phyloP scores from a whole-genome alignment of 2,888 invertebrate genomes.

The Galerucella nymphaeae region DNA sequence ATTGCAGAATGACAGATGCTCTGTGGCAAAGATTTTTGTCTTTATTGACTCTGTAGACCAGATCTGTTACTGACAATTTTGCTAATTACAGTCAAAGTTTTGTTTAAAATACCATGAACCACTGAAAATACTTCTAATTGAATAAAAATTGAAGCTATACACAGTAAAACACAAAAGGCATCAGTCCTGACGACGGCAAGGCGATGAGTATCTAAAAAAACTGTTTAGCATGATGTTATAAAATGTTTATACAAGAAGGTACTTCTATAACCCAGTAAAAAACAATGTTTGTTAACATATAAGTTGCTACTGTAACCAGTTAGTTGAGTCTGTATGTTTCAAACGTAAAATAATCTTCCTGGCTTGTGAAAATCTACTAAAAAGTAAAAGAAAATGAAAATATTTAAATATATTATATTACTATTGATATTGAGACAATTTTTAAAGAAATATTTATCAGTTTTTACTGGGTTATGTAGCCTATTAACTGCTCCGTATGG shows the following conservation, averaged over 20 bases:
- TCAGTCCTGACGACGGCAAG: constrained; percentile 47
- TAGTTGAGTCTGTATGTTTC: no score
- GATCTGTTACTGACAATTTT: no score
- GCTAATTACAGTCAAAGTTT: background rate
- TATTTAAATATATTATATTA: no score
- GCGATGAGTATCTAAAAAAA: constrained; percentile 61
- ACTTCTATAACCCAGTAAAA: constrained; percentile 19
- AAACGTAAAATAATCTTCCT: no score
- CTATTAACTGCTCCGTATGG: constrained; percentile 15
- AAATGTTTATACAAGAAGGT: constrained; percentile 35
- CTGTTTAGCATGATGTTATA: constrained; percentile 53
- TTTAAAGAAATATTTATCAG: background rate
- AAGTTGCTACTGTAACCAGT: background rate
- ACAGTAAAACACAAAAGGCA: constrained; percentile 39
- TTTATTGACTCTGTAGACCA: no score
- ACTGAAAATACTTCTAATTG: background rate
- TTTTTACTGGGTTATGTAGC: constrained; percentile 21
- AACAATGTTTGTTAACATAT: background rate
- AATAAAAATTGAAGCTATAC: constrained; percentile 36
- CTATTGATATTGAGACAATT: no score
- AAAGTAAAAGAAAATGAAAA: no score
- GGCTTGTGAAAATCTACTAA: no score
- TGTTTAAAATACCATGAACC: background rate
- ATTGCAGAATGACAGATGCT: no score
- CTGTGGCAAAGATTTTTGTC: no score